Base-by-base conservation (phyloP, 2,797 vertebrate species). In the Peromyscus nudipes region DNA sequence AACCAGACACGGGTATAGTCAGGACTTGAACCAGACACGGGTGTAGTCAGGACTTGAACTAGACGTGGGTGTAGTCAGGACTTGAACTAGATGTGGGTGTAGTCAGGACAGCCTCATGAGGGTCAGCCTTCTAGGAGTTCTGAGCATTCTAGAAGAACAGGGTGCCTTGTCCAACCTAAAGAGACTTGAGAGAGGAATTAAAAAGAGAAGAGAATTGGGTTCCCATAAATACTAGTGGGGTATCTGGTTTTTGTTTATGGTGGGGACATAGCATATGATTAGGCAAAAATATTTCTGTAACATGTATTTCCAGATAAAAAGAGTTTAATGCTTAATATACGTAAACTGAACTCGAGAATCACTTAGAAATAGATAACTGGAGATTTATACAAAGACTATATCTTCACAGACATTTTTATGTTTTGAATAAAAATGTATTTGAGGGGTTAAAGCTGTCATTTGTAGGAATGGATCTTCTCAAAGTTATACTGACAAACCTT, bases 281-380 rank as follows among this genome's bases (percentile, higher is more conserved):
- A 49, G 37, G 29, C 87, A 93, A 92, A 97, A 92, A 75, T 97
- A 97, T 97, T 98, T 89, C 92, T 75, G 82, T 94, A 96, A 93
- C 14, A 94, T 97, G 97, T 97, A 93, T 49, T 98, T 95, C 67
- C 96, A 97, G 91, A 95, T 97, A 94, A 97, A 97, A 60, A 82
- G 95, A 97, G 55, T 89, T 97, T 97, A 88, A 46, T 82, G 69
- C 80, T 52, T 80, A 64, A 87, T 79, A 90, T 95, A 97, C 94
- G 95, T 92, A 98, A 96, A 84, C 94, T 95, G 96, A 92, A 94
- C 81, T 94, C 97, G 69, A 93, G 93, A 97, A 57, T 88, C 96
- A 80, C 31, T 34, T 86, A 25, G 60, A 91, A 71, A 81, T 46
- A 43, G 62, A 37, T 76, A 65, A 60, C 12, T 75, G 73, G 84